These are phyloP conservation scores for Norana najaformis DNA, from an alignment of 2,888 invertebrate genomes.

Conservation along the genomic window DNA sequence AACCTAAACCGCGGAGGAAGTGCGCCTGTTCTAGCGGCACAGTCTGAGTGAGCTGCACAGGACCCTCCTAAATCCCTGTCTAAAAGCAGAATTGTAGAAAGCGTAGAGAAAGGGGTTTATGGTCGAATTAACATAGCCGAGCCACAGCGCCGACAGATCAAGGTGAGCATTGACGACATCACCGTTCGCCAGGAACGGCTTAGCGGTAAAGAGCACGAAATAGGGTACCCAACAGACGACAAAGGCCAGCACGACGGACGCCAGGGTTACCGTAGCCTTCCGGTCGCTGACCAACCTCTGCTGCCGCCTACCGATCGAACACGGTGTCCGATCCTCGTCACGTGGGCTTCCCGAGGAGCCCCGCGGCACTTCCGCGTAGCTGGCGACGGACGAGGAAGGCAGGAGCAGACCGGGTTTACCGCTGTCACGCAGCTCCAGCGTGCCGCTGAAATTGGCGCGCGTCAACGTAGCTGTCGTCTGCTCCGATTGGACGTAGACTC, in stretches of 20 bases:
- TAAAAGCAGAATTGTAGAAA: constrained; percentile 46
- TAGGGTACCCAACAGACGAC: constrained; percentile 47
- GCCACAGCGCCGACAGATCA: constrained; percentile 44
- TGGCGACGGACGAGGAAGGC: not conserved
- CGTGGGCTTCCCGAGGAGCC: not conserved
- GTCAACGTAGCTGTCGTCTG: not conserved
- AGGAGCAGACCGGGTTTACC: not conserved
- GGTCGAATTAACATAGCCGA: constrained; percentile 45
- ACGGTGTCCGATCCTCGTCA: not conserved
- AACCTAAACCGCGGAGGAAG: too few species aligned
- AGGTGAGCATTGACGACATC: constrained; percentile 39
- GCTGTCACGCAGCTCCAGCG: not conserved
- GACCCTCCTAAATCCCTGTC: constrained; percentile 43
- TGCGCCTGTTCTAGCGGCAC: too few species aligned
- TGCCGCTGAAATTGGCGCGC: not conserved
- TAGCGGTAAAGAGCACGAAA: constrained; percentile 43
- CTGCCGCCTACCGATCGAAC: not conserved
- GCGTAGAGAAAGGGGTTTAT: constrained; percentile 47
- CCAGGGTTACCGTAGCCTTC: constrained; percentile 46
- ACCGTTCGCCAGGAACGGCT: constrained; percentile 38
- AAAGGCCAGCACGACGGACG: constrained; percentile 45
- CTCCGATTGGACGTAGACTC: not conserved
- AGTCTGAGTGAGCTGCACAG: constrained; percentile 33
- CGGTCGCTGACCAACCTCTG: constrained; percentile 38
- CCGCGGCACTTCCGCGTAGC: not conserved